phyloP scores from a whole-genome alignment of 2,888 invertebrate genomes.

The Tetheella fluctuosa region DNA sequence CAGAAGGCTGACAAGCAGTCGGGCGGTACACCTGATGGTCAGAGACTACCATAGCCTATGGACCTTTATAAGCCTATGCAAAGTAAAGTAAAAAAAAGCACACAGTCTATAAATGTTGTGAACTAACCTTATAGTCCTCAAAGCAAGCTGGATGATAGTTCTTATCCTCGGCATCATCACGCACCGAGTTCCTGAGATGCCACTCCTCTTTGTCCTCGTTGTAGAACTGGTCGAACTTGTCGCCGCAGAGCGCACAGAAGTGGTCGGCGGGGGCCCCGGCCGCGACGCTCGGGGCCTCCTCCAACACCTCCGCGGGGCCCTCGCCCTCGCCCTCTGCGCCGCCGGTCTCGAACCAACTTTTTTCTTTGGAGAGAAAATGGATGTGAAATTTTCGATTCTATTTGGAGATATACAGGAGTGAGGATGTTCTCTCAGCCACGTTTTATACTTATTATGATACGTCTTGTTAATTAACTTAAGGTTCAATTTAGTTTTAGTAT shows the following conservation, averaged over 20 bases:
- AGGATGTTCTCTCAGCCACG: too few relatives aligned
- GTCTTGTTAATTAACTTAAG: too few relatives aligned
- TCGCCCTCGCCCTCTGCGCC: slow-evolving; percentile 67
- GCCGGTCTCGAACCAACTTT: slow-evolving; percentile 94
- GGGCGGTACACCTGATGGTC: too few relatives aligned
- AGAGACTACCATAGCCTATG: too few relatives aligned
- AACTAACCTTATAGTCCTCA: slow-evolving; percentile 91
- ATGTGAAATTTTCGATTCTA: too few relatives aligned
- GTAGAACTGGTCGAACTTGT: slow-evolving; percentile 97
- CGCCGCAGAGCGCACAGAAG: slow-evolving; percentile 94
- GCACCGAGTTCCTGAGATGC: slow-evolving; percentile 94
- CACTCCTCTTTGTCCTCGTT: slow-evolving; percentile 99
- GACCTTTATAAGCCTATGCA: too few relatives aligned
- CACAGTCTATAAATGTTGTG: too few relatives aligned
- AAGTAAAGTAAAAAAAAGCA: too few relatives aligned
- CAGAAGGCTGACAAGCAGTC: too few relatives aligned
- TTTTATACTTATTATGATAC: too few relatives aligned
- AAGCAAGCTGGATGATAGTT: slow-evolving; percentile 96
- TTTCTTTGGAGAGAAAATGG: slow-evolving; percentile 79
- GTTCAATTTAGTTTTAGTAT: too few relatives aligned
- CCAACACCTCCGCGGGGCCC: slow-evolving; percentile 19
- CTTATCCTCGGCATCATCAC: slow-evolving; percentile 85
- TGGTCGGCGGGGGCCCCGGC: slow-evolving; percentile 73
- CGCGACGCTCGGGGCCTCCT: slow-evolving; percentile 54
- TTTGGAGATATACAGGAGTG: too few relatives aligned